These are phyloP conservation scores for Yasuhikotakia modesta DNA, from an alignment of 2,797 vertebrate species.

Conservation along the genomic window DNA sequence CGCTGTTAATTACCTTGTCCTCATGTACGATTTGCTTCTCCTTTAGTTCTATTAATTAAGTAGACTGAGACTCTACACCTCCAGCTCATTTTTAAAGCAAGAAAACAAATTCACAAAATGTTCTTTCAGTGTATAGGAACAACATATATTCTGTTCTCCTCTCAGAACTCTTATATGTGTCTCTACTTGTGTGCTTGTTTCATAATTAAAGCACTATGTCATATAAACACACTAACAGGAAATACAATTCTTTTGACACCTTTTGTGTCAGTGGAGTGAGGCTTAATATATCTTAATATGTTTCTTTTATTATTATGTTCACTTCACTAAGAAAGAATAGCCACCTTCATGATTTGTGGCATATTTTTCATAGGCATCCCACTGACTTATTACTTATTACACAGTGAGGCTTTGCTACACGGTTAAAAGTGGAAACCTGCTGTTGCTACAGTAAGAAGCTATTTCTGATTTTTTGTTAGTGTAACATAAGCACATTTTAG, in stretches of 20 bases:
- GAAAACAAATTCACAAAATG: background rate
- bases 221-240: background rate
- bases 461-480: no score
- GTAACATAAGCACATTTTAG: no score
- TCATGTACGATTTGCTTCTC: conserved; percentile 31
- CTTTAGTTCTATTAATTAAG: conserved; percentile 34
- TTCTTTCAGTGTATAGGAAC: conserved; percentile 1
- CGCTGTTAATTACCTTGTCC: conserved; percentile 40
- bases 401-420: no score
- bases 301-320: background rate
- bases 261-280: background rate
- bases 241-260: background rate
- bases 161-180: background rate
- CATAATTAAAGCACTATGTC: background rate
- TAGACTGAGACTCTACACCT: conserved; percentile 14
- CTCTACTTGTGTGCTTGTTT: background rate
- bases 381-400: background rate
- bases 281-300: background rate
- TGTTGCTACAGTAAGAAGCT: no score
- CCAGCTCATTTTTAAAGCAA: background rate
- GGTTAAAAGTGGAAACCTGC: no score
- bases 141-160: background rate
- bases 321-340: no score
- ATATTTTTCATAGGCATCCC: background rate
- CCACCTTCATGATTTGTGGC: no score